Conservation (phyloP, 2,888 invertebrate genomes). For the Drosophila prostipennis region DNA sequence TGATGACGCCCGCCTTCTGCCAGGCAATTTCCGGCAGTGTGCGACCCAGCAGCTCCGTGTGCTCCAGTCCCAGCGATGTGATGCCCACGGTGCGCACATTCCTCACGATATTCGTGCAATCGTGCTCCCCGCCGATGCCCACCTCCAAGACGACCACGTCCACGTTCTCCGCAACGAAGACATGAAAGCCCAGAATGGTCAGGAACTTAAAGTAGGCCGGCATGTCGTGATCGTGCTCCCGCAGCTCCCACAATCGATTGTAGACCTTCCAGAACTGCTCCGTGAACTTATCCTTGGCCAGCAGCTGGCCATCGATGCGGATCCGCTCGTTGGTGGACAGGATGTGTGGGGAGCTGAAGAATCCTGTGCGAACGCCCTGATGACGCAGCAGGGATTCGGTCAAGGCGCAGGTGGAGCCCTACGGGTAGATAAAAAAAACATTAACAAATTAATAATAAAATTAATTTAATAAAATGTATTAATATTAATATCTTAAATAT, state of each 20-base stretch:
- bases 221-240: slow-evolving; percentile 89
- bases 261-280: slow-evolving; percentile 93
- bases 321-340: slow-evolving; percentile 96
- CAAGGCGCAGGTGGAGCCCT: slow-evolving; percentile 96
- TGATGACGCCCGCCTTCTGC: slow-evolving; percentile 98
- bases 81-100: slow-evolving; percentile 95
- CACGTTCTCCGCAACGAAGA: slow-evolving; percentile 93
- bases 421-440: slow-evolving; percentile 5
- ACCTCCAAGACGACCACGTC: slow-evolving; percentile 98
- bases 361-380: slow-evolving; percentile 94
- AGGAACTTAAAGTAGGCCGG: slow-evolving; percentile 98
- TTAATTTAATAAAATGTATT: too few species aligned
- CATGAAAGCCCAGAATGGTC: slow-evolving; percentile 94
- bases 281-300: slow-evolving; percentile 90
- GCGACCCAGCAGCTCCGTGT: slow-evolving; percentile 91
- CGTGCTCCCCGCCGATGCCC: slow-evolving; percentile 97
- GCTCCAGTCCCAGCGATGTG: slow-evolving; percentile 95
- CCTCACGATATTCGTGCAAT: slow-evolving; percentile 96
- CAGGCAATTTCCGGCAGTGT: slow-evolving; percentile 95
- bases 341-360: slow-evolving; percentile 98
- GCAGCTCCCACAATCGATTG: slow-evolving; percentile 85
- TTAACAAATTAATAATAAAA: background rate
- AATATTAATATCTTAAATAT: too few species aligned
- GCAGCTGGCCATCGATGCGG: slow-evolving; percentile 92
- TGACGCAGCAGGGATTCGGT: slow-evolving; percentile 94